Base-by-base conservation (phyloP, 2,888 invertebrate species). In the Timema cristinae region DNA sequence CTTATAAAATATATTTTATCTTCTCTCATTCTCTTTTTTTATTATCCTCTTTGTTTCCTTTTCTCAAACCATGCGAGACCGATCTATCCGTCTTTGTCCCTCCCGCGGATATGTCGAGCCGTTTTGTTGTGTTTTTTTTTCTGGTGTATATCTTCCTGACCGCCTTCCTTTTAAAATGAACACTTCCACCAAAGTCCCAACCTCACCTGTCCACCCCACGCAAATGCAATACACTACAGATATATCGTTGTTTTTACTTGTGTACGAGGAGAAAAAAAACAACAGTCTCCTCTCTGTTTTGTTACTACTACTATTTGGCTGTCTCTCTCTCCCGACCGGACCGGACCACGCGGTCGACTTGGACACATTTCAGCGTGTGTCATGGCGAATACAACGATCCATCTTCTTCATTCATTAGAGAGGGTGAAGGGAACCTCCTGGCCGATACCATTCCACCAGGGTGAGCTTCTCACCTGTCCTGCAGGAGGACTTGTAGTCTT, bases 391-490 rank as follows among this genome's bases (percentile, higher is more conserved):
- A 10, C 73, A 49, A 69, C 71, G 66, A 73, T 73, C 73, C 73
- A 73, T 73, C 73, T 73, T 73, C 73, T 51, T 73, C 73, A 73
- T 70, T 71, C 66, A 47, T 63, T 48, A 63, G 63, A 51, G 61
- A 32, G 63, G 68, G 71, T 50, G 56, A 50, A 50, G 50, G 56
- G 48, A 52, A 50, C 67, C 71, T 50, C 52, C 67, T 48, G 51
- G 66, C 67, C 15, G 49, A 16, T 15, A 50, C 66, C 54, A 54
- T 66, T 49, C 47, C 61, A 47, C 32, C 4, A 32, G 32, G 32
- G 32, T 32, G 32, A 32, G 32, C 32, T 32, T 32, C 32, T 32
- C 32, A 32, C 32, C 32, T 32, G 32, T 32, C 32, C 32, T 32
- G 32, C 32, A 32, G 32, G 32, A 32, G 32, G 32, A 32, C 32